Base-by-base conservation (phyloP, 2,888 invertebrate genomes). In the Hipparchia semele region DNA sequence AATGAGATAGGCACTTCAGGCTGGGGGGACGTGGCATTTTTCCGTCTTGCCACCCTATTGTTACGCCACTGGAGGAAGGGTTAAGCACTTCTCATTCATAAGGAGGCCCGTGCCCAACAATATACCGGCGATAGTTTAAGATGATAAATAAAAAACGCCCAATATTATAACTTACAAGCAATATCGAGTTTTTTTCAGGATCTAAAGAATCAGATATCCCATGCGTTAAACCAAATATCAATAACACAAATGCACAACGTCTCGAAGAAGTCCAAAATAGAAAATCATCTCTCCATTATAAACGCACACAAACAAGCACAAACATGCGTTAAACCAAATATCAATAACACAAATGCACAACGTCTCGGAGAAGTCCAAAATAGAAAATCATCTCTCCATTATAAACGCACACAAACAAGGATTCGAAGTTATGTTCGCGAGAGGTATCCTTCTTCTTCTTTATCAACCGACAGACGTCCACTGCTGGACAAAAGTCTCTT, bases 311-410 rank as follows among this genome's bases (percentile, higher is more conserved):
- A 79, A 67, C 79, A 79, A 74, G 84, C n/a, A n/a, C n/a, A n/a
- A n/a, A n/a, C 82, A 87, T 72, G 78, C 79, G 56, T 82, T 78
- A 33, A 80, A 86, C 60, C 89, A 91, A 75, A 83, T 87, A 66
- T 83, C 87, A 45, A 83, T 88, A 81, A 86, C 88, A 12, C 83
- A 87, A 71, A 87, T 91, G 73, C 90, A 88, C 73, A 83, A 81
- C 59, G 80, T 78, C 23, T 88, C 91, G 4, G 92, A 90, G 76
- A 86, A 83, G 72, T 79, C 79, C 62, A 91, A 90, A 82, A 83
- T 86, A 53, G 80, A 83, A 68, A 78, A 80, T 13, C 86, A 87
- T 68, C 75, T 85, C 6, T 71, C 73, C 8, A 80, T 80, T 70
- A 73, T 93, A n/a, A 80, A 82, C 60, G 67, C 75, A 1, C 87